These are phyloP conservation scores for Odontothrips loti DNA, from an alignment of 2,888 invertebrate species.

Conservation along the genomic window DNA sequence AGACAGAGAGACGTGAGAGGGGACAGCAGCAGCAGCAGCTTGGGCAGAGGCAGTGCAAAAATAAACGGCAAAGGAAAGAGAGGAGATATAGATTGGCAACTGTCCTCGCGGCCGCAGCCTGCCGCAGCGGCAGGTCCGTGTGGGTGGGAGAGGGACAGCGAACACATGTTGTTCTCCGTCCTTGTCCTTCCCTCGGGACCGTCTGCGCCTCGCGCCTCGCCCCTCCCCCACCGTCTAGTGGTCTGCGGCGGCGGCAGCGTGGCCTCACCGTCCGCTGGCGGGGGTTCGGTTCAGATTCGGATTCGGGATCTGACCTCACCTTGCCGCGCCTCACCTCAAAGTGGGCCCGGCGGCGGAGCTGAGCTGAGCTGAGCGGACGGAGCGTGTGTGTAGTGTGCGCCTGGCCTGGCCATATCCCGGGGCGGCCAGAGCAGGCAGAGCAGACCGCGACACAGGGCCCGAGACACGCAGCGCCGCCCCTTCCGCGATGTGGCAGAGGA, in stretches of 20 bases:
- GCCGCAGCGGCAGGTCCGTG: neutral
- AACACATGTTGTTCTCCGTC: conserved; percentile 1
- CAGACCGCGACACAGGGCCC: no score
- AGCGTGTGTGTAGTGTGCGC: no score
- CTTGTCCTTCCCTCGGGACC: neutral
- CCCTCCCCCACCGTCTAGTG: neutral
- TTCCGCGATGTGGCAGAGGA: no score
- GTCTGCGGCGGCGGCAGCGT: neutral
- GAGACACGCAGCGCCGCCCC: no score
- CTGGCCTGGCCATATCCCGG: neutral
- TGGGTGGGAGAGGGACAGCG: neutral
- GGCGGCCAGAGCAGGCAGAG: neutral
- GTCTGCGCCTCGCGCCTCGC: neutral
- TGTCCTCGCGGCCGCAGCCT: neutral
- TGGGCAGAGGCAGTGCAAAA: neutral
- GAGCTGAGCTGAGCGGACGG: no score
- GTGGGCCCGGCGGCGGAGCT: no score
- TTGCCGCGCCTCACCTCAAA: no score
- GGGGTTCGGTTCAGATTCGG: no score
- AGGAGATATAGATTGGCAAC: conserved; percentile 23
- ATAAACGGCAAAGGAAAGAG: conserved; percentile 26
- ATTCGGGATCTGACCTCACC: no score
- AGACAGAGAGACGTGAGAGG: neutral
- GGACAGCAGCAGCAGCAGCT: neutral
- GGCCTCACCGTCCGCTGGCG: no score